These are phyloP conservation scores for Tetragonisca angustula DNA, from an alignment of 2,888 invertebrate species.

Conservation along the genomic window DNA sequence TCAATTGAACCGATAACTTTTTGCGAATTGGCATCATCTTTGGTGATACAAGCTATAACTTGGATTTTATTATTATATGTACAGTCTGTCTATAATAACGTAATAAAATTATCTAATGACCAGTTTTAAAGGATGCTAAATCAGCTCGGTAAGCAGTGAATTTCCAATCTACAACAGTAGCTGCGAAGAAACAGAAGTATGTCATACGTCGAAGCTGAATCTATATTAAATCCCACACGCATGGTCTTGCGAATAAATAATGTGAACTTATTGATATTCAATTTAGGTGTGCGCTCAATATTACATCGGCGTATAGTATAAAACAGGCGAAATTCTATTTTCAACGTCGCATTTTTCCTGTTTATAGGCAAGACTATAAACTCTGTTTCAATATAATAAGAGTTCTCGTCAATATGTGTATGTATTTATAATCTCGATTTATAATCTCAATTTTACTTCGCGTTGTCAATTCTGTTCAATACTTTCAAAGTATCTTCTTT, in stretches of 20 bases:
- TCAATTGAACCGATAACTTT: too few species aligned
- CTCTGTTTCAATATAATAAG: background rate
- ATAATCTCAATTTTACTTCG: too few species aligned
- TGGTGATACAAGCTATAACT: too few species aligned
- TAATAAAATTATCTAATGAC: background rate
- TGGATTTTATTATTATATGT: background rate
- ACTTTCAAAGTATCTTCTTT: too few species aligned
- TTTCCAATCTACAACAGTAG: background rate
- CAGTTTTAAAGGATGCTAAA: too few species aligned
- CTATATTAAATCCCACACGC: conserved; percentile 1
- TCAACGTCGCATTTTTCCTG: background rate
- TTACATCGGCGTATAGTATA: background rate
- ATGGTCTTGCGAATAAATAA: conserved; percentile 22
- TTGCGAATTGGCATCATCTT: too few species aligned
- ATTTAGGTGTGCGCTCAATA: background rate
- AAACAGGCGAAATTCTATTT: conserved; percentile 9
- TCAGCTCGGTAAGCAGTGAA: background rate
- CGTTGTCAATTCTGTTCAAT: background rate
- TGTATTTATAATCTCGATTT: too few species aligned
- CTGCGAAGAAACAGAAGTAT: background rate
- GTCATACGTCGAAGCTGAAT: background rate
- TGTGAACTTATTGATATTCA: conserved; percentile 17
- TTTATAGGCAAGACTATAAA: background rate
- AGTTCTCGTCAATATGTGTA: background rate
- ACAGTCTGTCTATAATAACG: background rate